Evolutionary conservation across 2,797 vertebrate genomes (phyloP).

Genomic region (Melanotaenia trifasciata): DNA sequence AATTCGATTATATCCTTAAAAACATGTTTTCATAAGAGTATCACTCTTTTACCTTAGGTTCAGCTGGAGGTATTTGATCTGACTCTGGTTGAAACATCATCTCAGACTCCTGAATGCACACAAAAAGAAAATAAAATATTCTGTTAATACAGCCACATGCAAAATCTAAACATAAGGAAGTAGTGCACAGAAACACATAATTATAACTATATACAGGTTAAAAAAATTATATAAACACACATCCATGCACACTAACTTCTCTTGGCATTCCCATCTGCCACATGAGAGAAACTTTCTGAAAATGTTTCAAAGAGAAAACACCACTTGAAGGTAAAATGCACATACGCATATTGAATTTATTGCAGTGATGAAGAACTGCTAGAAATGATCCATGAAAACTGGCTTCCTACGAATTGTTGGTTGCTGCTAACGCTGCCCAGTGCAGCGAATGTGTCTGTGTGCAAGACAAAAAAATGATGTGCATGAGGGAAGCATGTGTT

Average conservation of each 20-base stretch:
- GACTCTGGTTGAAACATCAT: constrained; percentile 80
- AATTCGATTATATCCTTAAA: background rate
- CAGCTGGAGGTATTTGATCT: constrained; percentile 74
- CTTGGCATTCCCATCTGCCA: constrained; percentile 43
- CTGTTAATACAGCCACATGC: constrained; percentile 4
- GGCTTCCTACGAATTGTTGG: constrained; percentile 58
- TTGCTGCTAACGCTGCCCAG: background rate
- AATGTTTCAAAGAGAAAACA: constrained; percentile 62
- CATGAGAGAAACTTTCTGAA: constrained; percentile 67
- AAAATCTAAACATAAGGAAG: background rate
- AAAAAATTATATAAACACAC: constrained; percentile 20
- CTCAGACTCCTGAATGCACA: constrained; percentile 69
- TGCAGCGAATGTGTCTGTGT: background rate
- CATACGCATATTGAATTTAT: constrained; percentile 21
- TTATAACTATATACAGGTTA: constrained; percentile 10
- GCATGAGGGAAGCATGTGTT: background rate
- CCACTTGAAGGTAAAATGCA: constrained; percentile 45
- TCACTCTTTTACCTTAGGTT: constrained; percentile 68
- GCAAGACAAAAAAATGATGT: background rate
- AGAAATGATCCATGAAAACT: constrained; percentile 68
- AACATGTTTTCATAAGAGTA: background rate
- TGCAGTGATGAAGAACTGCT: constrained; percentile 21
- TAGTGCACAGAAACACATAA: background rate
- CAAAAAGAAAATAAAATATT: background rate
- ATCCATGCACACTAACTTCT: background rate